Base-by-base conservation (phyloP, 2,888 invertebrate genomes). In the Lasioglossum leucozonium region DNA sequence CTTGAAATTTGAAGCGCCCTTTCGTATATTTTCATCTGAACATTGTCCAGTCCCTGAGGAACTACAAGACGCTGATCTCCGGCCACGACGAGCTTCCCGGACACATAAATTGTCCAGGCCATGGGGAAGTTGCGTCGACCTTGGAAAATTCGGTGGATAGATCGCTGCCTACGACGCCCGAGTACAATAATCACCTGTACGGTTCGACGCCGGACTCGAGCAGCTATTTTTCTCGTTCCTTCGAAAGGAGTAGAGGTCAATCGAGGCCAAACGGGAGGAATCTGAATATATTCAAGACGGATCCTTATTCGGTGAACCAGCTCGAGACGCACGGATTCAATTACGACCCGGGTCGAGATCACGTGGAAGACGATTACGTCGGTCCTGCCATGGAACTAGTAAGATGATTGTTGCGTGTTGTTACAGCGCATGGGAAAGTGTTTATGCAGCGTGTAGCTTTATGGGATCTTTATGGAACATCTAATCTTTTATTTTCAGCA, bases 311-410 rank as follows among this genome's bases (percentile, higher is more conserved):
- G 37, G 69, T 79, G 30, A 90, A 91, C 72, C 91, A 87, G 42
- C 58, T 90, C 11, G 88, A 91, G 4, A 81, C 84, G 22, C 82
- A 86, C 18, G 82, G 81, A 11, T 88, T 87, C 34, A 87, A 88
- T 82, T 84, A 88, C 72, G 85, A 82, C n/a, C 72, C 84, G 4
- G 86, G 85, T 10, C 85, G 82, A 4, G 85, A 79, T 30, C 81
- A 84, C 65, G 84, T 87, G 26, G 90, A 87, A 18, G 92, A 95
- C 51, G 94, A 94, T 74, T 94, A 92, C 72, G 94, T 93, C 44
- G 94, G 95, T n/a, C 94, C 93, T 4, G 93, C 94, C 1, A 94
- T 95, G 94, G 92, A 94, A 88, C 79, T 95, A 83, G 95, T 94
- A 79, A 87, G 90, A 69, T 10, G 65, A 34, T 62, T 16, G 16